Evolutionary conservation across 2,797 vertebrate genomes (phyloP).

Genomic region (Gobio occitaniae): DNA sequence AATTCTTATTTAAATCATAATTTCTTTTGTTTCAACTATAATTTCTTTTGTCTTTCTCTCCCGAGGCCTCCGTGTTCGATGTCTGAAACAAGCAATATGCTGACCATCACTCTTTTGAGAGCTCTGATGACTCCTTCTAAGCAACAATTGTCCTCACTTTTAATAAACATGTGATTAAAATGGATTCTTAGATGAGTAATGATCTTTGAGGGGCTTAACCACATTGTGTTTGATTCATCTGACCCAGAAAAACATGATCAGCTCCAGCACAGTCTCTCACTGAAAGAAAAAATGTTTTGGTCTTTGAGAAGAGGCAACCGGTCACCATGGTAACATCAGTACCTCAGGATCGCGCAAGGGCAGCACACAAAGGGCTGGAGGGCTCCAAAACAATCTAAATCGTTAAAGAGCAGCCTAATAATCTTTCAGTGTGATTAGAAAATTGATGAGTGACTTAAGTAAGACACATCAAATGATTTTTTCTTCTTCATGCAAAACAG

Average conservation of each 20-base stretch:
- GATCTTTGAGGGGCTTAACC: constrained; percentile 44
- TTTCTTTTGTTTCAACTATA: neutral
- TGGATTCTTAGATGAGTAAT: constrained; percentile 48
- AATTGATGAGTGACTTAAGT: constrained; percentile 11
- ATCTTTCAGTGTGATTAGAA: constrained; percentile 9
- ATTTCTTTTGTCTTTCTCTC: neutral
- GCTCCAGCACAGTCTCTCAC: constrained; percentile 41
- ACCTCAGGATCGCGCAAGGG: constrained; percentile 49
- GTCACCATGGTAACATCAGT: constrained; percentile 64
- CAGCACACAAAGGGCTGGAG: constrained; percentile 51
- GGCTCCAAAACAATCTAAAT: constrained; percentile 45
- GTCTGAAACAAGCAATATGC: constrained; percentile 39
- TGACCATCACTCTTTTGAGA: constrained; percentile 21
- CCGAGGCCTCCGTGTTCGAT: neutral
- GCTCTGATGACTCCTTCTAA: constrained; percentile 17
- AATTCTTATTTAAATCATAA: neutral
- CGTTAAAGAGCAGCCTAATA: constrained; percentile 44
- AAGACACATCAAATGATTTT: neutral
- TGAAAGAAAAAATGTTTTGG: constrained; percentile 51
- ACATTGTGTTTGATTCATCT: constrained; percentile 57
- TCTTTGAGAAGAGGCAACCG: constrained; percentile 54
- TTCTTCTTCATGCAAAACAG: constrained; percentile 14
- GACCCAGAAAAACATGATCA: constrained; percentile 65
- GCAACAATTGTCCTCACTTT: constrained; percentile 36
- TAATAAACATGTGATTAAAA: constrained; percentile 44